A percentile compares a stretch with the other conserved stretches of the same genome.
These are phyloP conservation scores for Phortica okadai DNA, from an alignment of 2,888 invertebrate genomes.

Conservation along the genomic window DNA sequence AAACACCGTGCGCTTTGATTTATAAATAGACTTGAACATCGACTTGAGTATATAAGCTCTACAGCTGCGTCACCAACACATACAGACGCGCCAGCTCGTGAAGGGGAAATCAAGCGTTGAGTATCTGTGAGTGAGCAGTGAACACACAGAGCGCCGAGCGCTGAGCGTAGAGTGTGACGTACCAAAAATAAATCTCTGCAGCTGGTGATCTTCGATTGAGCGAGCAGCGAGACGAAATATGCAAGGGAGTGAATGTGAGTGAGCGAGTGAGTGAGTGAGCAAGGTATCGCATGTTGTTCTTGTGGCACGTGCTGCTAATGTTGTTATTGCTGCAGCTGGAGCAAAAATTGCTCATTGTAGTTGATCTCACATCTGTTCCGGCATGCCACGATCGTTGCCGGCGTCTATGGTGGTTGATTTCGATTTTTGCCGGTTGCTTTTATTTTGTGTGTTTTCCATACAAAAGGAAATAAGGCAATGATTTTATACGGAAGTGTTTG, in stretches of 20 bases:
- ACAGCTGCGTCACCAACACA: constrained; percentile 49
- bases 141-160: constrained; percentile 34
- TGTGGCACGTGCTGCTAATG: constrained; percentile 29
- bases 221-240: not conserved
- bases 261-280: constrained; percentile 37
- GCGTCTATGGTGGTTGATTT: constrained; percentile 64
- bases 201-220: constrained; percentile 57
- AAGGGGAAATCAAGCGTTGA: constrained; percentile 19
- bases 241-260: constrained; percentile 32
- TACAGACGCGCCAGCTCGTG: constrained; percentile 10
- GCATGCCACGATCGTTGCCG: constrained; percentile 56
- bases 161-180: constrained; percentile 35
- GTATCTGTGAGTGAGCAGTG: constrained; percentile 12
- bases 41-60: constrained; percentile 56
- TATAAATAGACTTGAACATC: constrained; percentile 61
- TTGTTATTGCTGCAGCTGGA: constrained; percentile 54
- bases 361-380: constrained; percentile 63
- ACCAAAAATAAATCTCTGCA: constrained; percentile 56
- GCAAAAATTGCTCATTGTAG: constrained; percentile 43
- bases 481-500: constrained; percentile 59
- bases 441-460: not conserved
- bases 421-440: constrained; percentile 48
- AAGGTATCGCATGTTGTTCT: constrained; percentile 37
- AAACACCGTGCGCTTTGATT: constrained; percentile 37
- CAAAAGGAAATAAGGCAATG: constrained; percentile 41